These are phyloP conservation scores for Anoplius nigerrimus DNA, from an alignment of 2,888 invertebrate genomes.

Conservation along the genomic window DNA sequence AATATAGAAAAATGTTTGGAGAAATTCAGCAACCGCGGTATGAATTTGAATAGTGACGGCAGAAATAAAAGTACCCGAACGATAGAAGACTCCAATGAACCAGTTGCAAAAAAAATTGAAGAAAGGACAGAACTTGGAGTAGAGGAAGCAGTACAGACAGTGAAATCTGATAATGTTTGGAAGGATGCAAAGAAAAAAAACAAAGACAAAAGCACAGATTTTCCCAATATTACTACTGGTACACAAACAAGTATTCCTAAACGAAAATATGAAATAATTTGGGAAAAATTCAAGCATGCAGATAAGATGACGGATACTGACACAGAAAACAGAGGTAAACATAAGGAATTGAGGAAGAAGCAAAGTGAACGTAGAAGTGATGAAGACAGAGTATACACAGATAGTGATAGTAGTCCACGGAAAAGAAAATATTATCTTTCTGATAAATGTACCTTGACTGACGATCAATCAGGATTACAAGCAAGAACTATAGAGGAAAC, in stretches of 20 bases:
- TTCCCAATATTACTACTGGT: slow-evolving; percentile 19
- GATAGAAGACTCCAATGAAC: background rate
- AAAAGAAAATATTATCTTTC: slow-evolving; percentile 7
- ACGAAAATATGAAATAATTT: background rate
- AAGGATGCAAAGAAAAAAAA: slow-evolving; percentile 8
- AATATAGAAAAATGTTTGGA: too few relatives aligned
- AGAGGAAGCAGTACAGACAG: slow-evolving; percentile 1
- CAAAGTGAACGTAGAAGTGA: background rate
- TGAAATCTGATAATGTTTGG: background rate
- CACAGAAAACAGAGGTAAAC: background rate
- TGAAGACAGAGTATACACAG: background rate
- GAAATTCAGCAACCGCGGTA: too few relatives aligned
- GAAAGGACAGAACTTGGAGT: background rate
- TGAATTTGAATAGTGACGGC: too few relatives aligned
- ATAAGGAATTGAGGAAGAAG: background rate
- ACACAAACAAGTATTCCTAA: slow-evolving; percentile 22
- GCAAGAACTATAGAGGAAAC: background rate
- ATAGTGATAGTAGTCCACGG: background rate
- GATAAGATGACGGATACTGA: background rate
- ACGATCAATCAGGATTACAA: slow-evolving; percentile 12
- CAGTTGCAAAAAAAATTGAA: background rate
- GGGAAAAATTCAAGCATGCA: background rate
- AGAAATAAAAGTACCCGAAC: slow-evolving; percentile 13
- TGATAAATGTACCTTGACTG: slow-evolving; percentile 18
- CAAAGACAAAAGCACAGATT: slow-evolving; percentile 27